These are phyloP conservation scores for Hyles vespertilio DNA, from an alignment of 1,140 invertebrate genomes.

Conservation along the genomic window DNA sequence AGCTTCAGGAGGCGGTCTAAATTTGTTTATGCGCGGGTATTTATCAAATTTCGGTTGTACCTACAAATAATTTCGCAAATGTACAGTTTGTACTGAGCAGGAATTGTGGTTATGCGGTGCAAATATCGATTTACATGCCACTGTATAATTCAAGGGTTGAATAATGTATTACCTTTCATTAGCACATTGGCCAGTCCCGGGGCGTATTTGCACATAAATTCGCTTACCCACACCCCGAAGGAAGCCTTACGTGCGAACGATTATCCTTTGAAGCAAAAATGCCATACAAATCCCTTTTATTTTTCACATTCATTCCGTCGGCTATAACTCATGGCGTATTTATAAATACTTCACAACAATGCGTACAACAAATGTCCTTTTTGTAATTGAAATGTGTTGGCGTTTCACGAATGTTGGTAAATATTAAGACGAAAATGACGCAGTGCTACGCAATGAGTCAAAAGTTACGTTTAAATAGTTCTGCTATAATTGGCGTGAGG, in stretches of 20 bases:
- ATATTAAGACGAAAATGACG: too few species aligned
- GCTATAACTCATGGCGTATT: too few species aligned
- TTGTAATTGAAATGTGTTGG: too few species aligned
- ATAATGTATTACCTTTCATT: slow-evolving; percentile 75
- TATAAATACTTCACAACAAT: too few species aligned
- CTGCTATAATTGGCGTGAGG: too few species aligned
- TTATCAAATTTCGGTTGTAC: slow-evolving; percentile 26
- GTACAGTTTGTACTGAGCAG: slow-evolving; percentile 19
- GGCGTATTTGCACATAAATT: slow-evolving; percentile 73
- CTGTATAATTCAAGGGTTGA: slow-evolving; percentile 74
- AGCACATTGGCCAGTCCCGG: slow-evolving; percentile 69
- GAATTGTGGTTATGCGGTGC: slow-evolving; percentile 67
- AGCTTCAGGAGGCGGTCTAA: too few species aligned
- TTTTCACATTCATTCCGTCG: slow-evolving; percentile 3
- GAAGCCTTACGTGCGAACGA: slow-evolving; percentile 61
- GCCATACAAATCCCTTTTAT: slow-evolving; percentile 22
- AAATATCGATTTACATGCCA: slow-evolving; percentile 74
- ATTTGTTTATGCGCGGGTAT: too few species aligned
- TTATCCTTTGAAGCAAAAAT: slow-evolving; percentile 46
- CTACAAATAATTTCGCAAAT: slow-evolving; percentile 8
- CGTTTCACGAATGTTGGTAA: too few species aligned
- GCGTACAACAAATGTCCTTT: too few species aligned
- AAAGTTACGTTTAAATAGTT: too few species aligned
- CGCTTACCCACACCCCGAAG: slow-evolving; percentile 60
- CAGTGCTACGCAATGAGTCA: too few species aligned